A percentile compares a stretch with the other conserved stretches of the same genome.
Conservation (phyloP, 2,888 invertebrate genomes). For the Mythimna pallens region DNA sequence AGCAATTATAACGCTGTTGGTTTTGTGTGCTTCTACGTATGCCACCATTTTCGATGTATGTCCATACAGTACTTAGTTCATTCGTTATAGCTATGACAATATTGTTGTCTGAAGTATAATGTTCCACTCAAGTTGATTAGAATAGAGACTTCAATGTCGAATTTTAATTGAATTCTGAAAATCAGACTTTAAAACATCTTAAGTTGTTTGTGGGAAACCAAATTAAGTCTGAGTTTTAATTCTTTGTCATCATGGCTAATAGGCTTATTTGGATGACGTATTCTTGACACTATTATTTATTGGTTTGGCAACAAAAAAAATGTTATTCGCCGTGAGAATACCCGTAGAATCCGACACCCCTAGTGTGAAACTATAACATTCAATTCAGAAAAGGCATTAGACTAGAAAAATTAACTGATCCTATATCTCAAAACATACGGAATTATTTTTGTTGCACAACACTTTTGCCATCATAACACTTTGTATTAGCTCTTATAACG, state of each 20-base stretch:
- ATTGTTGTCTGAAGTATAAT: slow-evolving; percentile 39
- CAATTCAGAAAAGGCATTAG: slow-evolving; percentile 85
- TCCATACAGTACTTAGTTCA: slow-evolving; percentile 38
- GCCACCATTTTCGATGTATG: slow-evolving; percentile 62
- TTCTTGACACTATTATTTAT: slow-evolving; percentile 48
- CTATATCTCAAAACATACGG: slow-evolving; percentile 80
- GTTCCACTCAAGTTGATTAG: slow-evolving; percentile 26
- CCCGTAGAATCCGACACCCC: slow-evolving; percentile 68
- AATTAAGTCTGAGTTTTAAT: slow-evolving; percentile 20
- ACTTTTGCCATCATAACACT: slow-evolving; percentile 34
- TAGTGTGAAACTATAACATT: slow-evolving; percentile 76
- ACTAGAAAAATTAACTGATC: slow-evolving; percentile 87
- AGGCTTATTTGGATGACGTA: slow-evolving; percentile 54
- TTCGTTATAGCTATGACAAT: slow-evolving; percentile 42
- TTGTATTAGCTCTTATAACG: slow-evolving; percentile 52
- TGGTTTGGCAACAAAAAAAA: slow-evolving; percentile 48
- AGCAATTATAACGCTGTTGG: slow-evolving; percentile 82
- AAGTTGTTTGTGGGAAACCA: slow-evolving; percentile 27
- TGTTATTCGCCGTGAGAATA: slow-evolving; percentile 77
- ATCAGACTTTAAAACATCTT: neutral
- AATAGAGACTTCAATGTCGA: slow-evolving; percentile 3
- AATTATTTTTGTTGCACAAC: slow-evolving; percentile 71
- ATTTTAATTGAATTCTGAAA: slow-evolving; percentile 5
- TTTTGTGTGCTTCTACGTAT: slow-evolving; percentile 68
- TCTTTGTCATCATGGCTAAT: slow-evolving; percentile 24